Base-by-base conservation (phyloP, 2,888 invertebrate species). In the Lasioglossum pauxillum region DNA sequence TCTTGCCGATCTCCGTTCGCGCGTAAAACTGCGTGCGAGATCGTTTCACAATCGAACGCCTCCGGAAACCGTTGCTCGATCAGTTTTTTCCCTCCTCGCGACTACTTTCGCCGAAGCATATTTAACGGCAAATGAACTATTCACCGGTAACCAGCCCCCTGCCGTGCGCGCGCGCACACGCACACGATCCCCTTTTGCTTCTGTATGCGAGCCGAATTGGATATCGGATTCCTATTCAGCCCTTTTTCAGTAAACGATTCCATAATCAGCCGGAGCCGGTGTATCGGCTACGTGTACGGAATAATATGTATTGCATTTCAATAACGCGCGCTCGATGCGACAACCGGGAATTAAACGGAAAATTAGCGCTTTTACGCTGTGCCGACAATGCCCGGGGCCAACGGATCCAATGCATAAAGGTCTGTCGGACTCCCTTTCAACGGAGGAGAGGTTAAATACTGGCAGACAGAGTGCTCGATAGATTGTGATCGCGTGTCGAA, bases 211-310 rank as follows among this genome's bases (percentile, higher is more conserved):
- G 19, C 31, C 85, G 67, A 87, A 87, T 80, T 82, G 78, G 67
- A 80, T 85, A 85, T 87, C 80, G 81, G 75, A 78, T 79, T 83
- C 57, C 83, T 74, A 76, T 86, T 83, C 78, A 49, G 44, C 23
- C 64, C 85, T 85, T 87, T 87, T 80, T 73, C 85, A 41, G 80
- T 76, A 78, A 81, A 81, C 78, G 86, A 86, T 84, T 81, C 67
- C 57, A 81, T 86, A 86, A 86, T 83, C 87, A 81, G 71, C 35
- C 38, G 41, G 38, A 12, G 53, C 49, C 31, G n/a, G 60, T 73
- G 71, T 82, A 85, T 85, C 76, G 82, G 75, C 44, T 80, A 83
- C 87, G 83, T 80, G 85, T 73, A 35, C 76, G 35, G 86, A 83
- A 86, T 87, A 83, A 80, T 86, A 69, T 75, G 73, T 57, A 49